Evolutionary conservation across 2,888 invertebrate species (phyloP).

Genomic region (Heliconius ethilla): DNA sequence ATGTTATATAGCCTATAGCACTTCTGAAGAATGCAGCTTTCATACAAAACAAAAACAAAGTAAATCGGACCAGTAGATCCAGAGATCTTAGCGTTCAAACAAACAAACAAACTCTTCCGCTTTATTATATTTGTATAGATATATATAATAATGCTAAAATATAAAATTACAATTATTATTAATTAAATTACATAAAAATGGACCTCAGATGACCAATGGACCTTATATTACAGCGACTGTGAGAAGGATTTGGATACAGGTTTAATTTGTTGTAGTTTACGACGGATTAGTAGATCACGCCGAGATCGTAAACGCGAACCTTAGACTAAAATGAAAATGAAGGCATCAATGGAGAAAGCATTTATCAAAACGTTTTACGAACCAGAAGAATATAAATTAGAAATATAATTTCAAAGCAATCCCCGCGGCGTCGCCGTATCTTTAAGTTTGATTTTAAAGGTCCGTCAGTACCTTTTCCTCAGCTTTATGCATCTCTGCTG

Average conservation of each 20-base stretch:
- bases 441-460: too few species aligned
- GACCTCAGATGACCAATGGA: not conserved
- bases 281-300: slow-evolving; percentile 38
- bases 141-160: not conserved
- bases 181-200: slow-evolving; percentile 13
- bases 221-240: slow-evolving; percentile 27
- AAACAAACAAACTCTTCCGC: too few species aligned
- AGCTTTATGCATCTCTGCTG: too few species aligned
- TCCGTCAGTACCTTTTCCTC: too few species aligned
- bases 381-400: slow-evolving; percentile 30
- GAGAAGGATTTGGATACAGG: slow-evolving; percentile 36
- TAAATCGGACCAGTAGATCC: too few species aligned
- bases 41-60: too few species aligned
- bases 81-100: too few species aligned
- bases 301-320: slow-evolving; percentile 41
- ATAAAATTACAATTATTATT: slow-evolving; percentile 1
- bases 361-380: slow-evolving; percentile 37
- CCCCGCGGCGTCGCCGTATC: too few species aligned
- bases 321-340: slow-evolving; percentile 40
- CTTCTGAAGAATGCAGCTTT: too few species aligned
- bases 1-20: too few species aligned
- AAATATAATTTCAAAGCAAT: too few species aligned
- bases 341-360: slow-evolving; percentile 39
- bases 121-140: not conserved
- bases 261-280: slow-evolving; percentile 38